These are phyloP conservation scores for Perca flavescens DNA, from an alignment of 2,113 vertebrate genomes.

Conservation along the genomic window DNA sequence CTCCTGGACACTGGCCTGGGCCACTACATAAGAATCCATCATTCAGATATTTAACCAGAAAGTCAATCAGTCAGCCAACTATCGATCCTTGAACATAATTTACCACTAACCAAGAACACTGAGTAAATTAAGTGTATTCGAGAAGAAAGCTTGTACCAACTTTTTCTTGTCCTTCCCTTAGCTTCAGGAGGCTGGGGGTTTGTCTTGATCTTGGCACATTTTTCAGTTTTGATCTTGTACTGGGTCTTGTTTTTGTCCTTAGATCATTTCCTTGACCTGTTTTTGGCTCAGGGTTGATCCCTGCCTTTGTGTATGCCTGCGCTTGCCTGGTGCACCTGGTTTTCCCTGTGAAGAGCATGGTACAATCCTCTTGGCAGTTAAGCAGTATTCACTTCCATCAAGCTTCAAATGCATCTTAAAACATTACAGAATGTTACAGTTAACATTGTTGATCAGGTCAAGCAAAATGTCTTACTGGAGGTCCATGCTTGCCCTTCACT, in stretches of 20 bases:
- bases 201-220: background rate
- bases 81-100: background rate
- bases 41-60: background rate
- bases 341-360: constrained; percentile 69
- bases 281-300: background rate
- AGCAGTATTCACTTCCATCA: background rate
- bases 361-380: background rate
- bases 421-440: background rate
- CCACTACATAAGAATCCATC: constrained; percentile 42
- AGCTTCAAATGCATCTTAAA: background rate
- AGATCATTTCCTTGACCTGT: background rate
- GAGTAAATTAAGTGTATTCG: background rate
- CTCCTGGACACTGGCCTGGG: constrained; percentile 24
- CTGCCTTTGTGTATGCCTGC: background rate
- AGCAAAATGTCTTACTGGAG: constrained; percentile 70
- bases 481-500: constrained; percentile 75
- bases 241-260: constrained; percentile 4
- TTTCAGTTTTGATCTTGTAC: background rate
- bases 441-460: background rate
- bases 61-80: no score
- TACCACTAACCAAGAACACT: background rate
- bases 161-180: constrained; percentile 53
- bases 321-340: constrained; percentile 63
- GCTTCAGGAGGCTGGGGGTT: background rate
- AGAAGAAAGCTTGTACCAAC: constrained; percentile 67